Conservation (phyloP, 1,140 invertebrate species). For the Stenopsyche tienmushanensis region DNA sequence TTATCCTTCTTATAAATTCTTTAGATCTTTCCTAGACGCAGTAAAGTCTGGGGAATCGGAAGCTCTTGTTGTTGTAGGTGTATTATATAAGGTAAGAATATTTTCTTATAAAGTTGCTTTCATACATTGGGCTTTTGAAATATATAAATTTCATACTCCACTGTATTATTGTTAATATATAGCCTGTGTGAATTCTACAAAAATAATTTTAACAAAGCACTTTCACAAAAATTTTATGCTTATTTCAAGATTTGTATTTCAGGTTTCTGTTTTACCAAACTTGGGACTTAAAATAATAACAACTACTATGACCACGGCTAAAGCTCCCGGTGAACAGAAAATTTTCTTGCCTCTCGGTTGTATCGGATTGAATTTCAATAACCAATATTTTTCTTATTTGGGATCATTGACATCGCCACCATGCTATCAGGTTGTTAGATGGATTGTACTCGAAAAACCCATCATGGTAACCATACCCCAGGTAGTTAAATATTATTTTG, state of each 20-base stretch:
- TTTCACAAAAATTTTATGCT: no score
- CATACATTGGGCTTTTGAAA: background rate
- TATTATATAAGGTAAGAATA: constrained; percentile 1
- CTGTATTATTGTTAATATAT: background rate
- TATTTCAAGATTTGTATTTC: background rate
- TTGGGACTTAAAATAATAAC: background rate
- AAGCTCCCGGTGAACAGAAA: background rate
- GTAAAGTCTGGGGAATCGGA: constrained; percentile 9
- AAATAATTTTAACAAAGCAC: no score
- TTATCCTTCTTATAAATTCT: background rate
- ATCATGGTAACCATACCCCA: background rate
- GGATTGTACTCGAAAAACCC: background rate
- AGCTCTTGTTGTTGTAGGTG: constrained; percentile 16
- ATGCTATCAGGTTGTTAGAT: constrained; percentile 45
- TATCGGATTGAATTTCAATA: constrained; percentile 44
- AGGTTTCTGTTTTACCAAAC: background rate
- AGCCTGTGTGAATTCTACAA: no score
- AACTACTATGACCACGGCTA: background rate
- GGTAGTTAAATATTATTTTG: background rate
- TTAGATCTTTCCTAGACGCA: constrained; percentile 15
- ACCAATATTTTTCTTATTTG: constrained; percentile 62
- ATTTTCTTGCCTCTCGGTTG: background rate
- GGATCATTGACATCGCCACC: constrained; percentile 77
- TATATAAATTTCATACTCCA: background rate
- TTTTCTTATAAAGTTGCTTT: background rate